Evolutionary conservation across 2,113 vertebrate species (phyloP).

Genomic region (Ceratotherium simum): DNA sequence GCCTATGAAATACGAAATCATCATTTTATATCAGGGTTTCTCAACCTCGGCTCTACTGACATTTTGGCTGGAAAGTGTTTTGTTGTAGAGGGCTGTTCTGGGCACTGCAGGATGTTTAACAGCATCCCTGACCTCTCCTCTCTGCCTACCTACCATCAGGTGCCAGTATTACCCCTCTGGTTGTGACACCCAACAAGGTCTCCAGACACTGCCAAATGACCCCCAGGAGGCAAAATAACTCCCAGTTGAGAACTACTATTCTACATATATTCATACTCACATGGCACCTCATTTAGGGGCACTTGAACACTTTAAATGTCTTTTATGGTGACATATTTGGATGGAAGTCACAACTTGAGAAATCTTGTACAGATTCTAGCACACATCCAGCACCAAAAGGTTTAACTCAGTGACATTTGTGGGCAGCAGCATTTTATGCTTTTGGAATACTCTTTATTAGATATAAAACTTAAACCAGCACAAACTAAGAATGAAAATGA

Average conservation of each 20-base stretch:
- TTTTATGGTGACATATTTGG: constrained; percentile 1
- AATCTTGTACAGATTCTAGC: not conserved
- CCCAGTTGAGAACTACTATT: not conserved
- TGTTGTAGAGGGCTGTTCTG: not conserved
- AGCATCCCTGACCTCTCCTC: not conserved
- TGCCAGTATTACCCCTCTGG: not conserved
- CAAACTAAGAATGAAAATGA: not conserved
- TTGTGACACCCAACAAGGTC: not conserved
- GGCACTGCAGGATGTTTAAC: not conserved
- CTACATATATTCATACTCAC: not conserved
- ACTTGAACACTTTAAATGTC: not conserved
- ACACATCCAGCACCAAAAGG: not conserved
- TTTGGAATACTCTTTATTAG: constrained; percentile 20
- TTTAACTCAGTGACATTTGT: not conserved
- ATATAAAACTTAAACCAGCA: constrained; percentile 25
- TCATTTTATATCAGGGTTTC: not conserved
- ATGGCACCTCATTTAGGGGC: not conserved
- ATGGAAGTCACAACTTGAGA: constrained; percentile 7
- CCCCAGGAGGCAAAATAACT: not conserved
- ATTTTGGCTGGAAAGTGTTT: not conserved
- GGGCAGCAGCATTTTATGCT: constrained; percentile 5
- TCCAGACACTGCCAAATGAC: not conserved
- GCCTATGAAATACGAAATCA: constrained; percentile 87
- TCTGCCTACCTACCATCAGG: not conserved
- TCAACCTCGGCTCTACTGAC: not conserved